Conservation (phyloP, 2,888 invertebrate genomes). For the Lasioglossum morio region DNA sequence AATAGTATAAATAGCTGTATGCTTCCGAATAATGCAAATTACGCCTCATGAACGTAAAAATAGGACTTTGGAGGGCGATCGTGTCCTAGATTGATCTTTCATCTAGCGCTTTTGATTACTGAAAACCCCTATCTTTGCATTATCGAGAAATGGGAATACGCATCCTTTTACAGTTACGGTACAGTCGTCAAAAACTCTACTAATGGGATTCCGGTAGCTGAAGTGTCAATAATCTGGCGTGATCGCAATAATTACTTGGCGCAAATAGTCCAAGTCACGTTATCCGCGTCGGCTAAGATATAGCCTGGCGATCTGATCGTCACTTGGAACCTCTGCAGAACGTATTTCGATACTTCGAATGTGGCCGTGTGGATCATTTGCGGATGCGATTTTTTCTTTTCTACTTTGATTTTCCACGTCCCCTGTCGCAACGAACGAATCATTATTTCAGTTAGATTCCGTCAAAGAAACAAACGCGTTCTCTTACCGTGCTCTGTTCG, state of each 20-base stretch:
- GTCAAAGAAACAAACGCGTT: not conserved
- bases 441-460: not conserved
- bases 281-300: conserved; percentile 84
- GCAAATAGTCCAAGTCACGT: conserved; percentile 86
- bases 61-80: no score
- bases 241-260: conserved; percentile 84
- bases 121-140: no score
- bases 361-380: conserved; percentile 81
- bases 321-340: conserved; percentile 87
- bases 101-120: no score
- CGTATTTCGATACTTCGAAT: conserved; percentile 86
- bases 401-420: conserved; percentile 86
- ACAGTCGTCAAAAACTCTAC: not conserved
- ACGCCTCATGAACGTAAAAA: no score
- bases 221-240: not conserved
- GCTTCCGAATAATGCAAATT: no score
- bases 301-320: conserved; percentile 85
- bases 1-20: no score
- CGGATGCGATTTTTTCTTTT: conserved; percentile 76
- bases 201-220: not conserved
- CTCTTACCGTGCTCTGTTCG: conserved; percentile 78
- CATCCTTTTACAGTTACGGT: not conserved
- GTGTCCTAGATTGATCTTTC: no score
- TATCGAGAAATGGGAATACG: no score
- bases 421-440: conserved; percentile 81